Base-by-base conservation (phyloP, 1,140 invertebrate genomes). In the Manduca sexta region DNA sequence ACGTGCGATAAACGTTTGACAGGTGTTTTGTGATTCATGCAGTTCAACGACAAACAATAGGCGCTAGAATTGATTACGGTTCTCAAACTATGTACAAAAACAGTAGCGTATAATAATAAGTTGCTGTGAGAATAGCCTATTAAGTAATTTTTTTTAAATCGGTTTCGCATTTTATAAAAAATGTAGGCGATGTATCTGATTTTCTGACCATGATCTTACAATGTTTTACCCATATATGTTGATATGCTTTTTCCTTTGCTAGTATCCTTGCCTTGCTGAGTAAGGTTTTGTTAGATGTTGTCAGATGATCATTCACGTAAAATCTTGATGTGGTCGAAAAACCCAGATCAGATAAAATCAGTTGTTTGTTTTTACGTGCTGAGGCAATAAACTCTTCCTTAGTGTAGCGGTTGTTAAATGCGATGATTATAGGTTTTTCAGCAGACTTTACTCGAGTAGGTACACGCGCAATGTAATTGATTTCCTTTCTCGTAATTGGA, bases 121-220 rank as follows among this genome's bases (percentile, higher is more conserved):
- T n/a, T n/a, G n/a, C n/a, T n/a, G n/a, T n/a, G n/a, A n/a, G n/a
- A n/a, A n/a, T n/a, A n/a, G n/a, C n/a, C n/a, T n/a, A n/a, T n/a
- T n/a, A n/a, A n/a, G n/a, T n/a, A n/a, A n/a, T n/a, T n/a, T n/a
- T n/a, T n/a, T n/a, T n/a, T n/a, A n/a, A n/a, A n/a, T n/a, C n/a
- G n/a, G n/a, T n/a, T n/a, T n/a, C n/a, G n/a, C n/a, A n/a, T n/a
- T n/a, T n/a, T n/a, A n/a, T n/a, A n/a, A n/a, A n/a, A n/a, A n/a
- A n/a, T n/a, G n/a, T n/a, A n/a, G n/a, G n/a, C n/a, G n/a, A 52
- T 0, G 52, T 56, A 15, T 55, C 46, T 0, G 50, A 55, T 35
- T 60, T 66, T 16, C 62, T 47, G 2, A 17, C 58, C 46, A 65
- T 51, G 11, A 66, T 62, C 49, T 65, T 61, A 15, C 44, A 59